These are phyloP conservation scores for Oxycera nigricornis DNA, from an alignment of 2,888 invertebrate species.

Conservation along the genomic window DNA sequence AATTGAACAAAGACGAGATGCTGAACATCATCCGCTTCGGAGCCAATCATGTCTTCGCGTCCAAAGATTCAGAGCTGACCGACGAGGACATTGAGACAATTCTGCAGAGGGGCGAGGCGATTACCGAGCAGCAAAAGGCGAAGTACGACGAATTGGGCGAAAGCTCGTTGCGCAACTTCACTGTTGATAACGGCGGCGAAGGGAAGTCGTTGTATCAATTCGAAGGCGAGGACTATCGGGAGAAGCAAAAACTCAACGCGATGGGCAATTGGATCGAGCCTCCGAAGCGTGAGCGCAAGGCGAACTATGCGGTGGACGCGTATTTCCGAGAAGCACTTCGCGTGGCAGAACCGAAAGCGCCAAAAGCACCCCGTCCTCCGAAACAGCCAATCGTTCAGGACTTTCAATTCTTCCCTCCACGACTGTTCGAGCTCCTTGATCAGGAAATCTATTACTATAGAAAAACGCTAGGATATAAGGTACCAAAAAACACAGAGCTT, in stretches of 20 bases:
- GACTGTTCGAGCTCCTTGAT: slow-evolving; percentile 95
- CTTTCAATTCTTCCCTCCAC: slow-evolving; percentile 98
- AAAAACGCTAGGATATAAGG: slow-evolving; percentile 92
- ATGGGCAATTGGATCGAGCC: slow-evolving; percentile 98
- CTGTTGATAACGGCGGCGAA: slow-evolving; percentile 80
- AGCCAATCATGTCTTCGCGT: slow-evolving; percentile 98
- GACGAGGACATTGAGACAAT: slow-evolving; percentile 98
- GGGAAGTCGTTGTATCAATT: slow-evolving; percentile 92
- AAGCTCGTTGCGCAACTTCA: slow-evolving; percentile 89
- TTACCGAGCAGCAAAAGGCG: slow-evolving; percentile 89
- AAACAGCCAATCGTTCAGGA: slow-evolving; percentile 99
- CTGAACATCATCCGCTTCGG: slow-evolving; percentile 98
- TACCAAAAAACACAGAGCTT: slow-evolving; percentile 92
- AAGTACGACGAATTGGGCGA: slow-evolving; percentile 91
- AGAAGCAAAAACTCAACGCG: slow-evolving; percentile 86
- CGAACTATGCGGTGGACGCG: slow-evolving; percentile 98
- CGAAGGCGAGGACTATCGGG: slow-evolving; percentile 98
- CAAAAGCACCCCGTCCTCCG: slow-evolving; percentile 97
- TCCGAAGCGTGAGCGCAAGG: slow-evolving; percentile 97
- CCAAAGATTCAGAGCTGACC: slow-evolving; percentile 95
- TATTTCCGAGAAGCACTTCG: slow-evolving; percentile 96
- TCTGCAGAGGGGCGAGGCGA: slow-evolving; percentile 86
- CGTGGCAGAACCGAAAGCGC: slow-evolving; percentile 96
- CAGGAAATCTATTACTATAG: slow-evolving; percentile 97
- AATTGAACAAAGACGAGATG: slow-evolving; percentile 98